These are phyloP conservation scores for Tuberolachnus salignus DNA, from an alignment of 2,888 invertebrate genomes.

Conservation along the genomic window DNA sequence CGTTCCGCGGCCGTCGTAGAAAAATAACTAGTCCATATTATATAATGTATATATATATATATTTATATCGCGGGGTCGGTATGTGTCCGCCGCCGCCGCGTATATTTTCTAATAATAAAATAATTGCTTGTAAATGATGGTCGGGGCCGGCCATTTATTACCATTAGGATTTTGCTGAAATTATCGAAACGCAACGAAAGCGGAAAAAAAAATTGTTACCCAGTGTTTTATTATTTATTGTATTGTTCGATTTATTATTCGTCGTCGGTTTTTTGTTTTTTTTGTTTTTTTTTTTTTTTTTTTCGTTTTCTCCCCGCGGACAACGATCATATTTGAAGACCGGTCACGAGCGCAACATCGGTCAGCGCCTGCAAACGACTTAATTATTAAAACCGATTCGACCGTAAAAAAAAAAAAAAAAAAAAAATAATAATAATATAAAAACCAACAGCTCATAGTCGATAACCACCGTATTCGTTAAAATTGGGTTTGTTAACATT, in stretches of 20 bases:
- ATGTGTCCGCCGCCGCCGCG: constrained; percentile 40
- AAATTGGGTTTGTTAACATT: no score
- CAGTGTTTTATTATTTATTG: neutral
- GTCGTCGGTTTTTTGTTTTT: neutral
- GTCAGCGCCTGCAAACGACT: constrained; percentile 32
- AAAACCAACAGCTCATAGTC: neutral
- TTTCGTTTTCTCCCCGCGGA: constrained; percentile 21
- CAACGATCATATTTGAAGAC: neutral
- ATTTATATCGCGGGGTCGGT: constrained; percentile 24
- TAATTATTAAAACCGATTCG: constrained; percentile 46
- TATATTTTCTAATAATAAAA: constrained; percentile 19
- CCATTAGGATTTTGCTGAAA: constrained; percentile 47
- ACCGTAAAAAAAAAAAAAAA: constrained; percentile 4
- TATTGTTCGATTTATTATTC: neutral
- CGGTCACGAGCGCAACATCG: constrained; percentile 49
- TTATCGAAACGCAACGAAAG: neutral
- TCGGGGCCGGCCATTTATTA: neutral
- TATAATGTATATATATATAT: neutral
- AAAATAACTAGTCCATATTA: constrained; percentile 54
- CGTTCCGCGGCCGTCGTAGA: neutral
- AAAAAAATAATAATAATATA: neutral
- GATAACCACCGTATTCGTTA: no score
- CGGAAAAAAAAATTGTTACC: constrained; percentile 7
- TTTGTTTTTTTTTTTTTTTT: neutral
- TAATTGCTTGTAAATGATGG: constrained; percentile 53